Percentiles rank a stretch among this genome's conserved stretches.
Evolutionary conservation across 1,140 invertebrate species (phyloP).

Genomic region (Heliconius himera): DNA sequence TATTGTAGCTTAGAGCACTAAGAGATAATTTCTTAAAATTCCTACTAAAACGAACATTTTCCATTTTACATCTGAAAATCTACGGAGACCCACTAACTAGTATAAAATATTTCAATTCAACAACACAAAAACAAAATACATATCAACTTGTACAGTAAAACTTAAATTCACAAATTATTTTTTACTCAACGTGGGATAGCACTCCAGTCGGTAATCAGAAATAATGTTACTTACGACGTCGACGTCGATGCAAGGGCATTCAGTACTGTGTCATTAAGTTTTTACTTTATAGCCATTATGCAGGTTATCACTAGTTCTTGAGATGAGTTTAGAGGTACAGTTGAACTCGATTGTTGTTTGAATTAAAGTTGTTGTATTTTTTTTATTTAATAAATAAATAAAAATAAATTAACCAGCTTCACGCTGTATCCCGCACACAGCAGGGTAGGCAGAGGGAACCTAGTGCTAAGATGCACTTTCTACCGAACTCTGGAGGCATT

Average conservation of each 20-base stretch:
- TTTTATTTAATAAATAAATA: not conserved
- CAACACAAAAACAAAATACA: not conserved
- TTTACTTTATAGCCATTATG: constrained; percentile 17
- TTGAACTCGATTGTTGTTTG: not conserved
- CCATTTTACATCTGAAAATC: no score
- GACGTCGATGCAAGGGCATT: constrained; percentile 15
- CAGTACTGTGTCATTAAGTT: constrained; percentile 16
- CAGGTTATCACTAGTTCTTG: constrained; percentile 5
- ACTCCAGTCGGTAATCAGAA: constrained; percentile 12
- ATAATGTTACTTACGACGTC: constrained; percentile 10
- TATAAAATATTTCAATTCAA: not conserved
- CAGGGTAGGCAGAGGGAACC: no score
- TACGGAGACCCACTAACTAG: no score
- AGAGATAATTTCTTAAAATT: no score
- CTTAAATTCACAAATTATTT: constrained; percentile 17
- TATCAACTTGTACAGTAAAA: not conserved
- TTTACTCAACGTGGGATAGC: constrained; percentile 1
- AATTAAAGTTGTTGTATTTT: not conserved
- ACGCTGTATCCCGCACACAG: no score
- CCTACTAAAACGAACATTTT: no score
- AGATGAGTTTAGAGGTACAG: not conserved
- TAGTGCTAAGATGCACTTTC: no score
- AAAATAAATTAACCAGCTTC: no score
- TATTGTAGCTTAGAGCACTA: no score
- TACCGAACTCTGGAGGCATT: no score